Percentiles rank a stretch among this genome's conserved stretches.
phyloP scores from a whole-genome alignment of 1,140 invertebrate genomes.

The Hylyphantes graminicola region DNA sequence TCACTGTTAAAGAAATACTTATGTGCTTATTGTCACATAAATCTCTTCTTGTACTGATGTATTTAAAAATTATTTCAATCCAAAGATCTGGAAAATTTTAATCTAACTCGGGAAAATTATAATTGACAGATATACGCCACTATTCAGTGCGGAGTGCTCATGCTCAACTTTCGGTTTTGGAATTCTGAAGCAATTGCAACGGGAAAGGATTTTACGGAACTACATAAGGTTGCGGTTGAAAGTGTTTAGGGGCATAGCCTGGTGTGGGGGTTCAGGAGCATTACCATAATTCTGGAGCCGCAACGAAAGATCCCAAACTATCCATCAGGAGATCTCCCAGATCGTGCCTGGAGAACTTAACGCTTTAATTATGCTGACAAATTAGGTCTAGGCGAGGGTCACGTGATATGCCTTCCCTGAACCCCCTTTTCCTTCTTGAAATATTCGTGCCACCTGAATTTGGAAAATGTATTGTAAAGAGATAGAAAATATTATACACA shows the following conservation, averaged over 20 bases:
- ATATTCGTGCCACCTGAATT: slow-evolving; percentile 49
- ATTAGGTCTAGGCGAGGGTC: slow-evolving; percentile 35
- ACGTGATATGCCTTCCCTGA: slow-evolving; percentile 16
- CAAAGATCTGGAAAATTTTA: too few species aligned
- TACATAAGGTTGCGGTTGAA: background rate
- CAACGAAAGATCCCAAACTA: slow-evolving; percentile 47
- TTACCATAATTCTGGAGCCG: slow-evolving; percentile 56
- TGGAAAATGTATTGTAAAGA: slow-evolving; percentile 26
- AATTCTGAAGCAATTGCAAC: slow-evolving; percentile 47
- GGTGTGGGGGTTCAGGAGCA: slow-evolving; percentile 17
- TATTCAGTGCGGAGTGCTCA: background rate
- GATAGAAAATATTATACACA: too few species aligned
- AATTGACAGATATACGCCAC: too few species aligned
- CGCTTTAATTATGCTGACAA: slow-evolving; percentile 59
- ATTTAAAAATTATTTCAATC: too few species aligned
- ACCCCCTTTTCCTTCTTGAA: slow-evolving; percentile 26
- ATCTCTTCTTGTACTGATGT: too few species aligned
- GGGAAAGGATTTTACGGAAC: background rate
- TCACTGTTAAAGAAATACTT: too few species aligned
- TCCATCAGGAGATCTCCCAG: slow-evolving; percentile 57
- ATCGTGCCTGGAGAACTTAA: slow-evolving; percentile 56
- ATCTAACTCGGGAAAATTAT: too few species aligned
- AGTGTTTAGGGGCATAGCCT: background rate
- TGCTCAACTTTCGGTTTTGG: slow-evolving; percentile 51
- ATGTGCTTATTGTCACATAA: too few species aligned